A percentile compares a stretch with the other conserved stretches of the same genome.
These are phyloP conservation scores for Halcyon leucocephala DNA, from an alignment of 2,797 vertebrate genomes.

Conservation along the genomic window DNA sequence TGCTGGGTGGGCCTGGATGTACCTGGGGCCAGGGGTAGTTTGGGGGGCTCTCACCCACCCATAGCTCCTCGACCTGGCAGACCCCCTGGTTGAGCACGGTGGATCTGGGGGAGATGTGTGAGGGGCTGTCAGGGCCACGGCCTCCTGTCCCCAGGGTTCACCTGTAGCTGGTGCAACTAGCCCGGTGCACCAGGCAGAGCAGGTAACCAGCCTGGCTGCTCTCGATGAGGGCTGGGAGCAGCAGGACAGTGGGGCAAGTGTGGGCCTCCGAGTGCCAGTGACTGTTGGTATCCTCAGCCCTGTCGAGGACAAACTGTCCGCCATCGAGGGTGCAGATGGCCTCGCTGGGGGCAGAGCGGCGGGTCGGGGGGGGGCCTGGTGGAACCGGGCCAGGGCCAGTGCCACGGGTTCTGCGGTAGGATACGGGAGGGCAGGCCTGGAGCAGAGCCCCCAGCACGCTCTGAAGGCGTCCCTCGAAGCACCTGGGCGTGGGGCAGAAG, in stretches of 20 bases:
- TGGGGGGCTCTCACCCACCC: not conserved
- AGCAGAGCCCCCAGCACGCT: slow-evolving; percentile 59
- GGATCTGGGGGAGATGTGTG: not conserved
- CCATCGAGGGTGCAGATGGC: slow-evolving; percentile 82
- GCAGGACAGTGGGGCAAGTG: slow-evolving; percentile 80
- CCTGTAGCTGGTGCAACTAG: slow-evolving; percentile 82
- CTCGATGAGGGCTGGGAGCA: slow-evolving; percentile 87
- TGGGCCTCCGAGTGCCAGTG: not conserved
- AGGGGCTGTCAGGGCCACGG: no score
- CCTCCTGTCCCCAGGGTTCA: not conserved
- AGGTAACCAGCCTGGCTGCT: slow-evolving; percentile 84
- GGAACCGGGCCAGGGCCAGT: not conserved
- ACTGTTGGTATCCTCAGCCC: slow-evolving; percentile 73
- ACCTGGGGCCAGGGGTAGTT: rapidly evolving
- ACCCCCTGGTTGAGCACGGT: slow-evolving; percentile 86
- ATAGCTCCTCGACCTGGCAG: slow-evolving; percentile 4
- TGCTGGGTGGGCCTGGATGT: not conserved
- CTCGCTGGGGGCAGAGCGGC: slow-evolving; percentile 73
- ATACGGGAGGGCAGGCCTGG: slow-evolving; percentile 56
- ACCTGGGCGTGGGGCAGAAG: slow-evolving; percentile 87
- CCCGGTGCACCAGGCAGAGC: slow-evolving; percentile 79
- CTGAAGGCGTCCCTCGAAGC: not conserved
- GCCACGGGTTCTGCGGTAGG: slow-evolving; percentile 59
- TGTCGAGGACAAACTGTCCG: slow-evolving; percentile 87
- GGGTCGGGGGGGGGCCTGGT: not conserved